Conservation (phyloP, 2,113 vertebrate species). For the Tyto alba region DNA sequence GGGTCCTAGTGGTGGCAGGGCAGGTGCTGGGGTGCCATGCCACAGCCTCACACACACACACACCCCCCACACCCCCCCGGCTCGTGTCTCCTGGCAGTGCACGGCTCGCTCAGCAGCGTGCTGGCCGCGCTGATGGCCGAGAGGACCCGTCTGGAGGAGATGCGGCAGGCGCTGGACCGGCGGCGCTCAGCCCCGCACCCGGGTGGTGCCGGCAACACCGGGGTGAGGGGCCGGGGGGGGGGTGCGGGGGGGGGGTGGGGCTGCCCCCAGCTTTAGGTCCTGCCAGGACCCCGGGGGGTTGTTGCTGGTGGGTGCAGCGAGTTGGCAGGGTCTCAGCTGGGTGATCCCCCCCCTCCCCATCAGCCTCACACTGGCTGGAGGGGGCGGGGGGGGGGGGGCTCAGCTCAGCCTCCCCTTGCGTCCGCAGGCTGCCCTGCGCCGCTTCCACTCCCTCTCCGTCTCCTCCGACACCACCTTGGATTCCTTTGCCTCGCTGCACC, state of each 20-base stretch:
- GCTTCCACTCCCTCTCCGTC: slow-evolving; percentile 86
- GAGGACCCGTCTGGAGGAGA: slow-evolving; percentile 60
- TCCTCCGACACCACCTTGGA: slow-evolving; percentile 86
- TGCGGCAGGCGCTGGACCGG: slow-evolving; percentile 33
- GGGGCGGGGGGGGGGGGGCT: accelerated
- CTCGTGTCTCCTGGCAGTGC: slow-evolving; percentile 31
- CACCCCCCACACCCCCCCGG: too few species aligned
- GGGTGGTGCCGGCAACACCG: background rate
- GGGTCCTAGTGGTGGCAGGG: accelerated
- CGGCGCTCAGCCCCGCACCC: background rate
- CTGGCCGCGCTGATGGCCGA: slow-evolving; percentile 53
- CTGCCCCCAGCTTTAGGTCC: background rate
- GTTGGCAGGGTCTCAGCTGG: background rate
- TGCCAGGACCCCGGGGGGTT: accelerated
- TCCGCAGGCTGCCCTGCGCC: slow-evolving; percentile 51
- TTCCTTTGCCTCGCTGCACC: slow-evolving; percentile 83
- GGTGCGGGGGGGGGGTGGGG: accelerated
- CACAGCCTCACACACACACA: too few species aligned
- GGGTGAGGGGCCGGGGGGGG: background rate
- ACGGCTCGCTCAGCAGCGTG: slow-evolving; percentile 71
- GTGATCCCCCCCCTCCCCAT: accelerated
- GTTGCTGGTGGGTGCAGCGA: background rate
- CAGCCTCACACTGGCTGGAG: background rate
- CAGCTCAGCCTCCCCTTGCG: background rate
- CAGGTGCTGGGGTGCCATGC: accelerated